Conservation (phyloP, 2,797 vertebrate species). For the Phrynocephalus forsythii region DNA sequence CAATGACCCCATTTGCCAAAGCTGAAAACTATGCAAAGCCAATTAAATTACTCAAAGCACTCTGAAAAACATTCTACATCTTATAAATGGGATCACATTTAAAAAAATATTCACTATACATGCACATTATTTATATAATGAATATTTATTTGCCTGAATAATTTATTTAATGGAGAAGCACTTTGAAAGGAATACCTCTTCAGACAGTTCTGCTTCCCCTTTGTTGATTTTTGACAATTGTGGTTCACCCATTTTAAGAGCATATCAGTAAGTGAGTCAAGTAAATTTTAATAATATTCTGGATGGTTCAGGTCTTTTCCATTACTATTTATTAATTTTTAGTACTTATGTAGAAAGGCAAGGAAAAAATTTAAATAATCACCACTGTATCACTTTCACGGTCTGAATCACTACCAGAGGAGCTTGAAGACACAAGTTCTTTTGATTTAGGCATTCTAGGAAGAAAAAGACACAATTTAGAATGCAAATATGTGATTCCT, state of each 20-base stretch:
- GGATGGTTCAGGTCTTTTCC: not conserved
- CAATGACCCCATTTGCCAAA: too few species aligned
- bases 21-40: not conserved
- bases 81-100: not conserved
- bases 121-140: too few species aligned
- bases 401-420: conserved; percentile 94
- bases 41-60: not conserved
- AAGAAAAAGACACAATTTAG: conserved; percentile 47
- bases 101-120: too few species aligned
- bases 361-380: conserved; percentile 25
- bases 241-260: not conserved
- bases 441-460: conserved; percentile 97
- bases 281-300: not conserved
- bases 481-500: conserved; percentile 28
- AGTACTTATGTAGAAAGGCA: not conserved
- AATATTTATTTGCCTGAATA: not conserved
- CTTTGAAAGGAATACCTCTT: not conserved
- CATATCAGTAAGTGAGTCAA: not conserved
- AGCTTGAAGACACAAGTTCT: conserved; percentile 93
- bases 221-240: not conserved
- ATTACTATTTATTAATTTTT: not conserved
- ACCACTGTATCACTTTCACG: conserved; percentile 96
- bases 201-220: not conserved
- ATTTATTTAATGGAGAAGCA: not conserved
- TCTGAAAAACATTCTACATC: not conserved